Evolutionary conservation across 2,113 vertebrate species (phyloP).

Genomic region (Pimephales promelas): DNA sequence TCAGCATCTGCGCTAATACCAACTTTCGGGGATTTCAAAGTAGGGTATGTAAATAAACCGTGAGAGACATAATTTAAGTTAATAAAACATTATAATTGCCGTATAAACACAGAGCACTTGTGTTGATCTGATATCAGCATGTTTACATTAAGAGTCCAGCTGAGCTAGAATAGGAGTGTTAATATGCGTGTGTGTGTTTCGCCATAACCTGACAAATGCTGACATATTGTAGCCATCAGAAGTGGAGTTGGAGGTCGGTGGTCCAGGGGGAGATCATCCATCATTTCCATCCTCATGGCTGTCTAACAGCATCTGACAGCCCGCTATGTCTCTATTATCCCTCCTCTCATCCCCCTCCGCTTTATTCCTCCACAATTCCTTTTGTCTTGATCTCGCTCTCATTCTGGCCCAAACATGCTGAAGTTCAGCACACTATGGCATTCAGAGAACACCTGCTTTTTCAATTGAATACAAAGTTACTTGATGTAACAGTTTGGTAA

Average conservation of each 20-base stretch:
- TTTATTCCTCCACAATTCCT: slow-evolving; percentile 29
- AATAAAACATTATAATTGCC: neutral
- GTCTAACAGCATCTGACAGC: slow-evolving; percentile 49
- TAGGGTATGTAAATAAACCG: slow-evolving; percentile 14
- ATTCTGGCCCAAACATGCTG: slow-evolving; percentile 9
- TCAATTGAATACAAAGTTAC: neutral
- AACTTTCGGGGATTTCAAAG: neutral
- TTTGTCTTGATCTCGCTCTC: slow-evolving; percentile 25
- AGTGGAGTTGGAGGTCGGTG: slow-evolving; percentile 36
- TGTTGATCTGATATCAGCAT: slow-evolving; percentile 1
- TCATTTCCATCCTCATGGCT: slow-evolving; percentile 44
- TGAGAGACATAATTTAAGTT: neutral
- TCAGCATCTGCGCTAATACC: neutral
- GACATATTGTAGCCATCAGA: slow-evolving; percentile 47
- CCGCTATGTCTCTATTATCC: slow-evolving; percentile 46
- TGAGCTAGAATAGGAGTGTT: slow-evolving; percentile 32
- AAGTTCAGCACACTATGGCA: neutral
- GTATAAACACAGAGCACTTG: slow-evolving; percentile 10
- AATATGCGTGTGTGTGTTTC: slow-evolving; percentile 10
- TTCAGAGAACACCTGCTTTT: slow-evolving; percentile 29
- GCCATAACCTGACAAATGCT: slow-evolving; percentile 44
- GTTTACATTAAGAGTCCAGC: slow-evolving; percentile 9
- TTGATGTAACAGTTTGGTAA: neutral
- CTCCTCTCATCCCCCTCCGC: slow-evolving; percentile 30
- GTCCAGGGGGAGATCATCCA: slow-evolving; percentile 40